Base-by-base conservation (phyloP, 30 jellyfish, hydroid and myxozoan species). In the Catostylus mosaicus region DNA sequence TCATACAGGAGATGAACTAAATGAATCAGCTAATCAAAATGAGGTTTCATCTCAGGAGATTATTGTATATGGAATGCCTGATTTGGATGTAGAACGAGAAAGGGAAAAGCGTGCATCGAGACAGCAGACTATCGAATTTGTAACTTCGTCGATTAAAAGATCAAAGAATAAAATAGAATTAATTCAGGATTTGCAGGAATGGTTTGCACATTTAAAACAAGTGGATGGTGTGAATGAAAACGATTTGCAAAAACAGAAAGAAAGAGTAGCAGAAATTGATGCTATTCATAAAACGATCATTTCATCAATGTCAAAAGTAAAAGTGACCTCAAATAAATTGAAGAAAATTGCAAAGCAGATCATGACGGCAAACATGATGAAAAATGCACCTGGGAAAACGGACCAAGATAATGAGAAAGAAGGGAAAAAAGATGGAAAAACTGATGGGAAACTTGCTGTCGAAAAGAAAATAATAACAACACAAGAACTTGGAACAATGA, bases 81-180 rank as follows among this genome's bases (percentile, higher is more conserved):
- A 66, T 7, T 57, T 52, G 40, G 93, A 88, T 46, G 33, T 57
- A 19, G 97, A 88, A 67, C 27, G 80, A 30, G 97, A 88, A 64
- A 79, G 88, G 54, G 67, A 74, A 57, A 88, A 88, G 63, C 47
- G 93, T 30, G 79, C 80, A 2, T 33, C 78, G 32, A 66, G 97
- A 51, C 80, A 88, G 77, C 60, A 79, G 36, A 56, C 73, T 7
- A 36, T 63, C 32, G 82, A 80, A 31, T 20, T 73, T 35, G 24
- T 88, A 9, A 35, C 12, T 19, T 26, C 78, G 12, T 88, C 84
- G 59, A 51, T 71, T 43, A 73, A 73, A 29, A 69, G 34, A n/a
- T 73, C 87, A 24, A 68, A 72, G 51, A 63, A 43, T 12, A 79
- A 78, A 37, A 27, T 29, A 43, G 89, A 59, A 18, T 7, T 88